phyloP scores from a whole-genome alignment of 2,888 invertebrate genomes.

The Chrysomela aeneicollis region DNA sequence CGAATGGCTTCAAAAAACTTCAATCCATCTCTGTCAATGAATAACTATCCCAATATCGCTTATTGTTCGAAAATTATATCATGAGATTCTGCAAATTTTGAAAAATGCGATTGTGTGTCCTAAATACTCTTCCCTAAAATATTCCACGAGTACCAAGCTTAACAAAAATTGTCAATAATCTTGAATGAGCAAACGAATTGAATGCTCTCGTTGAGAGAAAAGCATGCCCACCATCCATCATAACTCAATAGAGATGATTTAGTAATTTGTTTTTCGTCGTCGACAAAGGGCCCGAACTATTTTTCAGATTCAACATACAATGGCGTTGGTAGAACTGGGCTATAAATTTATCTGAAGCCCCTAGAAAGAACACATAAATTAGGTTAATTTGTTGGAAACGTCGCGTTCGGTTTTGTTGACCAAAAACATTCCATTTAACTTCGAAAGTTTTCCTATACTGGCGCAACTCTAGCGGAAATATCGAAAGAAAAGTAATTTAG shows the following conservation, averaged over 20 bases:
- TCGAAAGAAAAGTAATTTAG: conserved; percentile 17
- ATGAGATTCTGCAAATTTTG: too few species aligned
- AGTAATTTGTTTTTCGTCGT: conserved; percentile 31
- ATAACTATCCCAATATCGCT: too few species aligned
- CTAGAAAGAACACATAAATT: conserved; percentile 33
- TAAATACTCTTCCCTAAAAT: neutral
- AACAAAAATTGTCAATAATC: neutral
- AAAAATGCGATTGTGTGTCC: too few species aligned
- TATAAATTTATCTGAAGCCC: conserved; percentile 35
- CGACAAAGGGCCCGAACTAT: conserved; percentile 26
- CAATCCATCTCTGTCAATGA: too few species aligned
- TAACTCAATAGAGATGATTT: conserved; percentile 28
- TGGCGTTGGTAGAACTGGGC: conserved; percentile 18
- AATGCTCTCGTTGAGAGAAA: neutral
- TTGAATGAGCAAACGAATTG: neutral
- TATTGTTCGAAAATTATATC: too few species aligned
- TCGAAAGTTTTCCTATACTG: conserved; percentile 16
- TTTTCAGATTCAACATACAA: conserved; percentile 29
- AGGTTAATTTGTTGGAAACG: conserved; percentile 34
- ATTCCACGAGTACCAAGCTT: neutral
- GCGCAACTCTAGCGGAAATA: conserved; percentile 16
- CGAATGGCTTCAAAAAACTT: too few species aligned
- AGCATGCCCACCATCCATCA: conserved; percentile 14
- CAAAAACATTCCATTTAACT: conserved; percentile 30
- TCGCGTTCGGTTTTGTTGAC: conserved; percentile 30